Percentiles rank a stretch among this genome's conserved stretches.
phyloP scores from a whole-genome alignment of 2,888 invertebrate genomes.

The Spodoptera littoralis region DNA sequence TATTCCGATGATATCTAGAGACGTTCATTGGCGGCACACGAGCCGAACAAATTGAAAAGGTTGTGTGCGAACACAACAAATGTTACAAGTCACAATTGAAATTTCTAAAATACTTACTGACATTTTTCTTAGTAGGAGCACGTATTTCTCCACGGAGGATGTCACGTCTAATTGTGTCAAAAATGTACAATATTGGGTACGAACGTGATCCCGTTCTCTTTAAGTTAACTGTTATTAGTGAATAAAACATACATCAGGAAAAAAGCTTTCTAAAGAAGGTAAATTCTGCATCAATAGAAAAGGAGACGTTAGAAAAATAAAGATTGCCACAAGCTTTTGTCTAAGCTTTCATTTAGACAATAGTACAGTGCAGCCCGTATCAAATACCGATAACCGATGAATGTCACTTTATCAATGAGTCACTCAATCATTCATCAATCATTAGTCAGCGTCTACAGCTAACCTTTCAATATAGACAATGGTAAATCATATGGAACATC shows the following conservation, averaged over 20 bases:
- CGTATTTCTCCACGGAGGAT: constrained; percentile 79
- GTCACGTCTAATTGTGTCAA: constrained; percentile 76
- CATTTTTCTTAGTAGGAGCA: constrained; percentile 83
- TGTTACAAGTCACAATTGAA: constrained; percentile 87
- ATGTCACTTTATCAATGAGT: constrained; percentile 78
- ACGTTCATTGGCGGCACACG: constrained; percentile 77
- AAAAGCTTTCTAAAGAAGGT: constrained; percentile 1
- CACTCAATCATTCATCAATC: constrained; percentile 79
- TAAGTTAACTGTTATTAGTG: constrained; percentile 2
- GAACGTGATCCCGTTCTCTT: constrained; percentile 70
- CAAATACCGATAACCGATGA: constrained; percentile 67
- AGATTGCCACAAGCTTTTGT: constrained; percentile 32
- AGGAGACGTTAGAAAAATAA: constrained; percentile 15
- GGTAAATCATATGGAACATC: constrained; percentile 61
- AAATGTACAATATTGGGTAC: constrained; percentile 67
- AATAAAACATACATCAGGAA: constrained; percentile 2
- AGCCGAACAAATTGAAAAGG: constrained; percentile 82
- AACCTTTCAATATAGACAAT: constrained; percentile 70
- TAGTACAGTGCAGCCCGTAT: constrained; percentile 54
- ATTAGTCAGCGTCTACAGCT: constrained; percentile 77
- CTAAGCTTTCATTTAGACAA: constrained; percentile 58
- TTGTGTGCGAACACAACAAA: constrained; percentile 78
- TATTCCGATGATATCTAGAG: constrained; percentile 84
- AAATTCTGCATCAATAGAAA: constrained; percentile 6
- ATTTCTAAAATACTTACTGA: constrained; percentile 84